Base-by-base conservation (phyloP, 2,797 vertebrate species). In the Phalanger gymnotis region DNA sequence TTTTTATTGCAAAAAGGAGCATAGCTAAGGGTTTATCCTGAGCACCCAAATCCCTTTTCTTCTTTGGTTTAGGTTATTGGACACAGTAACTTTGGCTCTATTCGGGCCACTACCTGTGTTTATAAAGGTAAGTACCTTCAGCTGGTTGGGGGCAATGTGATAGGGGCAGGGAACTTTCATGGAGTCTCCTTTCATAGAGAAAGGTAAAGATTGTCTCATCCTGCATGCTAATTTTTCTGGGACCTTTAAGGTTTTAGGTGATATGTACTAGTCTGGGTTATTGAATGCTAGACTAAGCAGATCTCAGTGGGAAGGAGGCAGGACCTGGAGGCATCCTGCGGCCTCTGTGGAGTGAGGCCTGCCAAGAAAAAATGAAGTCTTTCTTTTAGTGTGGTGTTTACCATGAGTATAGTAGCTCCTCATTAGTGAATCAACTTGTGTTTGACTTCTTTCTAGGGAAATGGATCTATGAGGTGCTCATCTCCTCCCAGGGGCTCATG, bases 401-500 rank as follows among this genome's bases (percentile, higher is more conserved):
- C 61, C 4, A 16, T 40, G 40, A 40, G 61, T 40, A 40, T 40
- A 73, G 22, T 81, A 81, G 25, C 40, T 27, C 40, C 25, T 51
- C 40, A 87, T 47, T 47, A 51, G 40, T 90, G n/a, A 2, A 0
- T 58, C 47, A 40, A 19, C 94, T 97, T 94, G 92, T 96, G 51
- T 58, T 90, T 92, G 53, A 92, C 96, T 27, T 96, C 90, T 90
- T 97, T 97, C 89, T 98, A 99, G 99, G 99, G 95, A 99, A 99
- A 94, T 99, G 99, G 99, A 98, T 99, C 96, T 99, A 99, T 1
- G 99, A 99, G 98, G 99, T 99, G 92, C 99, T 99, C 97, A 99
- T 99, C 98, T 99, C 99, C 95, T 99, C 99, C 53, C 99, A 99
- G 98, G 99, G 99, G 5, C 99, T 99, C 97, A 99, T 99, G 99